A percentile compares a stretch with the other conserved stretches of the same genome.
Conservation (phyloP, 1,140 invertebrate species). For the Brachionus paranguensis region DNA sequence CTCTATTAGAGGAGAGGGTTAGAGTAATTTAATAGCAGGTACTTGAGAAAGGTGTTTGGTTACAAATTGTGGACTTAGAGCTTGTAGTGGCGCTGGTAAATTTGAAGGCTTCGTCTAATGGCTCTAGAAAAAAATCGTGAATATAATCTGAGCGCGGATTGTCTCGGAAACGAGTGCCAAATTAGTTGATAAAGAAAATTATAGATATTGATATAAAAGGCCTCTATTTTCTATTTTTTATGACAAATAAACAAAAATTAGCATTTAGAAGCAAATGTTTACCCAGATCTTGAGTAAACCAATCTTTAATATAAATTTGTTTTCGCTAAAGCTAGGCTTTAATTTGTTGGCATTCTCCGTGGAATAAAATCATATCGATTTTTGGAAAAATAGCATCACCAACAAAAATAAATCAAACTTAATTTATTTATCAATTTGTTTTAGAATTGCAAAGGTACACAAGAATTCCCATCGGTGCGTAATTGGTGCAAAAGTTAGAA, state of each 20-base stretch:
- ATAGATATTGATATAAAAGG: neutral
- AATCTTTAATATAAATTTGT: neutral
- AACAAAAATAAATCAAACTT: neutral
- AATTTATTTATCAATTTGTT: neutral
- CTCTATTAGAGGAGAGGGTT: neutral
- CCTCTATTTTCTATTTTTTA: neutral
- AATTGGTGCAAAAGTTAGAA: neutral
- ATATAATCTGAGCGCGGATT: neutral
- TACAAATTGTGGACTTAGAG: neutral
- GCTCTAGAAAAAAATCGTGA: neutral
- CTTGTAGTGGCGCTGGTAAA: too few species aligned
- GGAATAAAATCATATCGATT: neutral
- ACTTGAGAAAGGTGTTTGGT: neutral
- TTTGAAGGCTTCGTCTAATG: neutral
- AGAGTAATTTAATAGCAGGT: neutral
- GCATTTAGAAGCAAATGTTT: neutral
- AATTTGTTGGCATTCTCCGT: neutral
- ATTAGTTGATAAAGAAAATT: neutral
- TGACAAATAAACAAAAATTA: constrained; percentile 2
- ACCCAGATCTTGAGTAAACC: neutral
- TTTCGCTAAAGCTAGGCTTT: neutral
- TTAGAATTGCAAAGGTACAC: neutral
- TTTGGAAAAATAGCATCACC: neutral
- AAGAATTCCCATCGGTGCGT: neutral
- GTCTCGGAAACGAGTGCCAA: neutral